Base-by-base conservation (phyloP, 92 coral and sea anemone species). In the Zoanthus solanderi region DNA sequence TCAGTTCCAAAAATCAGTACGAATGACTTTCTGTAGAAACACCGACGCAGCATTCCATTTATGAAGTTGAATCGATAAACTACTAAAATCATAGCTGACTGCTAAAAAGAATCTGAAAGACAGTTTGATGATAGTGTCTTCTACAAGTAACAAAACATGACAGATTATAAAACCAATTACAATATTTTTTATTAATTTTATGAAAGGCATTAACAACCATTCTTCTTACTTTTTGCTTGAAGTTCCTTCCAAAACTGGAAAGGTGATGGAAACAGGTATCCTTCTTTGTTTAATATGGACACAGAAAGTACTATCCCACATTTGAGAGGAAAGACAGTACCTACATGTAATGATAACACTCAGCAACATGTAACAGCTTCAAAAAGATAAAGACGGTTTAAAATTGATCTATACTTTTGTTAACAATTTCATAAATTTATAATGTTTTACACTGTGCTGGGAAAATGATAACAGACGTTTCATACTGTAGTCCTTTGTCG, bases 261-360 rank as follows among this genome's bases (percentile, higher is more conserved):
- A 11, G 99, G 99, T 0, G 99, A 97, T 11, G 97, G 96, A 73
- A 97, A 97, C 63, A 97, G 83, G 79, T 95, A 95, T 6, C 98
- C 99, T 37, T 95, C 97, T n/a, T 91, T 79, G 72, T 93, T 95
- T 30, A 97, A 88, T 7, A 97, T 75, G 3, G 96, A 92, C 79
- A 97, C 88, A 1, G 95, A 85, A 72, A 91, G 90, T 44, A 97
- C 89, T 72, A 89, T 87, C 6, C 99, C 99, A 3, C 94, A 92
- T 86, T 95, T 97, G 47, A 94, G 97, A 0, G 88, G 93, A 72
- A 93, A 95, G 23, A 94, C 95, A 16, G 96, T 93, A 61, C 99
- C 99, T 97, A 69, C 1, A 8, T 61, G 30, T 16, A 16, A 29
- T 61, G 28, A 61, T 16, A 61, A 61, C 1, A 61, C 29, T 61